Evolutionary conservation across 2,888 invertebrate genomes (phyloP).

Genomic region (Melanostoma mellinum): DNA sequence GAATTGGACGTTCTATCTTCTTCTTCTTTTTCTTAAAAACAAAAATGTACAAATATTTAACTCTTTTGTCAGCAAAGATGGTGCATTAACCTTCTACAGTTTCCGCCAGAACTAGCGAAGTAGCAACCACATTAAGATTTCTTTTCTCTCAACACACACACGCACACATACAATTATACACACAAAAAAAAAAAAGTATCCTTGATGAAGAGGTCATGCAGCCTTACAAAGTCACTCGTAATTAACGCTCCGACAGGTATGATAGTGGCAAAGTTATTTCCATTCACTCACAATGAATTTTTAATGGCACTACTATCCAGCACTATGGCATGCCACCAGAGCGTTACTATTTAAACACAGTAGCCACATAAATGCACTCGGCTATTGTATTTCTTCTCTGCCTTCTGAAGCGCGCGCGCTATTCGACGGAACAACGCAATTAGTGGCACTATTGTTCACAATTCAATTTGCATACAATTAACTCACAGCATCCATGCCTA

Average conservation of each 20-base stretch:
- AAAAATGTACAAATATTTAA: conserved; percentile 17
- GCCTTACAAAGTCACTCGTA: conserved; percentile 65
- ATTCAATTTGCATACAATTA: conserved; percentile 73
- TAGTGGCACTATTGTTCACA: conserved; percentile 72
- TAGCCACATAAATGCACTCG: conserved; percentile 71
- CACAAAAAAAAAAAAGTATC: conserved; percentile 50
- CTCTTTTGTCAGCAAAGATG: conserved; percentile 8
- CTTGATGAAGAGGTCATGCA: conserved; percentile 51
- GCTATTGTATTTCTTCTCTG: conserved; percentile 57
- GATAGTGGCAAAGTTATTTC: conserved; percentile 66
- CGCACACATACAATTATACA: background rate
- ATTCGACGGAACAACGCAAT: conserved; percentile 72
- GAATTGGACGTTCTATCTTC: too few species aligned
- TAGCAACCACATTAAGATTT: conserved; percentile 44
- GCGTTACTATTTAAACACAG: conserved; percentile 66
- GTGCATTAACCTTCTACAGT: conserved; percentile 46
- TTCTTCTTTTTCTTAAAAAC: conserved; percentile 5
- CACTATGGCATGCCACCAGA: conserved; percentile 25
- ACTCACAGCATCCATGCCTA: conserved; percentile 64
- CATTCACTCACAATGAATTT: conserved; percentile 63
- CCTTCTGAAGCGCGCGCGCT: conserved; percentile 59
- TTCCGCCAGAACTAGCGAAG: conserved; percentile 5
- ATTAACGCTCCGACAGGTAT: conserved; percentile 70
- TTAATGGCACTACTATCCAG: conserved; percentile 65
- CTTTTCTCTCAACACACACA: background rate